phyloP scores from a whole-genome alignment of 2,797 vertebrate species.

The Gallinago solitaria region DNA sequence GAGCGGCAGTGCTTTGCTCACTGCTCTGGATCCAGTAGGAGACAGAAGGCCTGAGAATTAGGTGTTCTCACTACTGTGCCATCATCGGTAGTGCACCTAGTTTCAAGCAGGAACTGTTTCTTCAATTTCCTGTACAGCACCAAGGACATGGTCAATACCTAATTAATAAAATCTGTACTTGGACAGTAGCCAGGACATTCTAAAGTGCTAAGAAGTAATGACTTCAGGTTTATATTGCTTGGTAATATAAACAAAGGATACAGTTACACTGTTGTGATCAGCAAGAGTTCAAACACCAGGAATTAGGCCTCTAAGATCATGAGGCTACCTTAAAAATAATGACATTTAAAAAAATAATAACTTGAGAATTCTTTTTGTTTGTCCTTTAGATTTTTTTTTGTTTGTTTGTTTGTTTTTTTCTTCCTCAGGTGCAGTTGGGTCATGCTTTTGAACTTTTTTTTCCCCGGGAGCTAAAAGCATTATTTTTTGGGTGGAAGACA shows the following conservation, averaged over 20 bases:
- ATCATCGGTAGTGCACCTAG: neutral
- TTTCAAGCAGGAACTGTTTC: neutral
- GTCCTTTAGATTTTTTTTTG: neutral
- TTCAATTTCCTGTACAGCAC: neutral
- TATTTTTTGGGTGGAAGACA: neutral
- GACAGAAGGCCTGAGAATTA: neutral
- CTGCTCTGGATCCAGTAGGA: neutral
- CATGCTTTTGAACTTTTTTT: neutral
- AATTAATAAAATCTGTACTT: neutral
- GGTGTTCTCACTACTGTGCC: neutral
- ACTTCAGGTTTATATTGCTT: neutral
- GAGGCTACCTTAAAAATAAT: neutral
- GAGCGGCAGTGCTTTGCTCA: neutral
- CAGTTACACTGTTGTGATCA: neutral
- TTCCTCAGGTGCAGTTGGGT: neutral
- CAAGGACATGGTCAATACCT: slow-evolving; percentile 26
- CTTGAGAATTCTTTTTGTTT: neutral
- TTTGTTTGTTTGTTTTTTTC: neutral
- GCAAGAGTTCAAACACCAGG: neutral
- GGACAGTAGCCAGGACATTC: neutral
- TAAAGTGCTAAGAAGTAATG: neutral
- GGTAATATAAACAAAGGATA: neutral
- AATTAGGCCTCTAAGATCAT: neutral
- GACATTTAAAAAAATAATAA: neutral
- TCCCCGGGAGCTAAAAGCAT: neutral